A percentile compares a stretch with the other conserved stretches of the same genome.
These are phyloP conservation scores for Drosophila pseudotakahashii DNA, from an alignment of 2,888 invertebrate genomes.

Conservation along the genomic window DNA sequence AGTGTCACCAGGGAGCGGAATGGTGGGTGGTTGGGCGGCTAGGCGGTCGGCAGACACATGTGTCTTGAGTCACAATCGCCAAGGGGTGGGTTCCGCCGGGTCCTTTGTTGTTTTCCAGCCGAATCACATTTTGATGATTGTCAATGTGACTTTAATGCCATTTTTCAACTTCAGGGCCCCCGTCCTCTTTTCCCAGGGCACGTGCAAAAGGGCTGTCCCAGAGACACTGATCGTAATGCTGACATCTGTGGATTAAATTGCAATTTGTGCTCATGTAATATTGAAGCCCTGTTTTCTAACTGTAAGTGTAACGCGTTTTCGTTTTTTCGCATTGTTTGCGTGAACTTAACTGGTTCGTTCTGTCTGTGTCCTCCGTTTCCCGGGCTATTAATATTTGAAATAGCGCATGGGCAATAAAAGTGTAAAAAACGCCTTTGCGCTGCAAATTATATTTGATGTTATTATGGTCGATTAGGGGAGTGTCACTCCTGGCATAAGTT, in stretches of 20 bases:
- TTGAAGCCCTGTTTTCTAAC: slow-evolving; percentile 58
- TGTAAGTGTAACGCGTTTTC: slow-evolving; percentile 53
- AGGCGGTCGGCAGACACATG: slow-evolving; percentile 58
- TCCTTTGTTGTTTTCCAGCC: slow-evolving; percentile 64
- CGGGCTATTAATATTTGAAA: slow-evolving; percentile 76
- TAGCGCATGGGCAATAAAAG: slow-evolving; percentile 79
- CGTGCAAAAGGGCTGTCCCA: slow-evolving; percentile 64
- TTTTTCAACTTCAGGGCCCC: slow-evolving; percentile 77
- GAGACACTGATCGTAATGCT: slow-evolving; percentile 82
- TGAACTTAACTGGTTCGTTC: slow-evolving; percentile 38
- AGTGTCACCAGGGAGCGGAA: slow-evolving; percentile 79
- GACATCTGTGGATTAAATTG: slow-evolving; percentile 85
- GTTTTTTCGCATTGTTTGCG: slow-evolving; percentile 41
- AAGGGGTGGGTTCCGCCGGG: slow-evolving; percentile 42
- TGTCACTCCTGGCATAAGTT: too few species aligned
- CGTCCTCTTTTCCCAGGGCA: slow-evolving; percentile 53
- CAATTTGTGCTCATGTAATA: slow-evolving; percentile 84
- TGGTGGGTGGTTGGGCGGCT: slow-evolving; percentile 26
- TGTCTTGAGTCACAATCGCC: slow-evolving; percentile 57
- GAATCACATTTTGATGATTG: slow-evolving; percentile 84
- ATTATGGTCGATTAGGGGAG: slow-evolving; percentile 79
- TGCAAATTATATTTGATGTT: slow-evolving; percentile 73
- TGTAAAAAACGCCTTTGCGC: slow-evolving; percentile 60
- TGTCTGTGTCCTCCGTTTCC: slow-evolving; percentile 20
- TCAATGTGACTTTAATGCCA: slow-evolving; percentile 82